Evolutionary conservation across 37 sponge, comb jelly and placozoan species (phyloP).

Genomic region (Eunapius fragilis): DNA sequence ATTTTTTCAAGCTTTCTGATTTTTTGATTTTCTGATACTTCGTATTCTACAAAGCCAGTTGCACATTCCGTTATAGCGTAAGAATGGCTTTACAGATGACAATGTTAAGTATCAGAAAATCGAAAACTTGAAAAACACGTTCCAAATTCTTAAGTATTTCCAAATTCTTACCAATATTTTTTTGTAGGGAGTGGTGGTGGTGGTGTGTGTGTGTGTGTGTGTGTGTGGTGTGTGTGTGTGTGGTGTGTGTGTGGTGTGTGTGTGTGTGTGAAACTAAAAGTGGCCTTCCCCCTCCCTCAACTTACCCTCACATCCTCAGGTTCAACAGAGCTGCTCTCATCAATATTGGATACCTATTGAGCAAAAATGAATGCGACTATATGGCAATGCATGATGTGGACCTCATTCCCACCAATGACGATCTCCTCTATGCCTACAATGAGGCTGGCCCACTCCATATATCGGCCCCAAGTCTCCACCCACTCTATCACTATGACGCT

Average conservation of each 20-base stretch:
- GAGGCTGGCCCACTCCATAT: conserved; percentile 81
- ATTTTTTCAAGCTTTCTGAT: neutral
- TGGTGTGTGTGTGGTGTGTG: neutral
- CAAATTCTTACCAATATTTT: too few relatives aligned
- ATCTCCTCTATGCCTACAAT: conserved; percentile 81
- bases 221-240: neutral
- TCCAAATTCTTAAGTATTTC: too few relatives aligned
- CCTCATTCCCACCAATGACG: conserved; percentile 84
- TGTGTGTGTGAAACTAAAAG: neutral
- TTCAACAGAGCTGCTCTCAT: conserved; percentile 89
- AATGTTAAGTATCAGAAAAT: too few relatives aligned
- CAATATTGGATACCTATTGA: conserved; percentile 81
- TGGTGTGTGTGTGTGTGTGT: conserved; percentile 4
- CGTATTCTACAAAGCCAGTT: too few relatives aligned
- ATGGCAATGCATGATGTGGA: conserved; percentile 94
- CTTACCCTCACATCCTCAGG: conserved; percentile 8
- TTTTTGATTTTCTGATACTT: neutral
- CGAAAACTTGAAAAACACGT: too few relatives aligned
- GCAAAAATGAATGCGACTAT: conserved; percentile 75
- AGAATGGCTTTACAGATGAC: too few relatives aligned
- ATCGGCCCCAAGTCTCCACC: conserved; percentile 89
- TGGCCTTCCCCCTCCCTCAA: neutral
- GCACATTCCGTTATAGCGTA: too few relatives aligned
- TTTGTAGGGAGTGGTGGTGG: neutral
- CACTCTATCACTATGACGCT: conserved; percentile 88